Evolutionary conservation across 2,888 invertebrate species (phyloP), one percentile per base, ranked within the genome.

Genomic region (Drosophila histrio): DNA sequence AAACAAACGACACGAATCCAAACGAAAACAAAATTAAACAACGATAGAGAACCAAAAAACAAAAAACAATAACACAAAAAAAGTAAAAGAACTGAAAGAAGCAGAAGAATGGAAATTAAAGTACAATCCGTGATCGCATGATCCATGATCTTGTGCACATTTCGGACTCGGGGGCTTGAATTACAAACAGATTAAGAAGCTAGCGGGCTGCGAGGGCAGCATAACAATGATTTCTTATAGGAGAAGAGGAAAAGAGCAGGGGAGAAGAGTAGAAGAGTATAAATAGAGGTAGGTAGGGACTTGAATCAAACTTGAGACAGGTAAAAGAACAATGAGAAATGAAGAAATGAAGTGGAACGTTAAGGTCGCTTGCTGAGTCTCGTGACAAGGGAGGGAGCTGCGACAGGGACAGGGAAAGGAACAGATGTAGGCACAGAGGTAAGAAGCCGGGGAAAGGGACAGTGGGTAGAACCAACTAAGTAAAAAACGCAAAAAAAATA

Each of bases 281-380:
- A 26, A 4, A 24, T 24, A 13, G 32, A 11, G 2, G 9, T 6
- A 21, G 19, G 21, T 3, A 39, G 39, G 21, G 21, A 21, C 30
- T 19, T 41, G 21, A 15, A 38, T 39, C 39, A 28, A 39, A 30
- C 28, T 21, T 30, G 13, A 52, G 19, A 30, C 52, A 53, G 52
- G 52, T 53, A 53, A 65, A 66, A 64, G 47, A 74, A 79, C 79
- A 79, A 82, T 71, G 53, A 58, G 66, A 68, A 64, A 66, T 64
- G 60, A 71, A 70, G 65, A 82, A 85, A 75, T 79, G 67, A 77
- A 69, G 75, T 79, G 77, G 70, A 82, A 74, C 71, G 53, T 9
- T 39, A 39, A 34, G 43, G 61, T 32, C 28, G 59, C 58, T 36
- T 46, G 60, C 44, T 32, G 30, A 30, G 38, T 28, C 36, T 38